Conservation (phyloP, 2,888 invertebrate genomes). For the Drosophila ustulata region DNA sequence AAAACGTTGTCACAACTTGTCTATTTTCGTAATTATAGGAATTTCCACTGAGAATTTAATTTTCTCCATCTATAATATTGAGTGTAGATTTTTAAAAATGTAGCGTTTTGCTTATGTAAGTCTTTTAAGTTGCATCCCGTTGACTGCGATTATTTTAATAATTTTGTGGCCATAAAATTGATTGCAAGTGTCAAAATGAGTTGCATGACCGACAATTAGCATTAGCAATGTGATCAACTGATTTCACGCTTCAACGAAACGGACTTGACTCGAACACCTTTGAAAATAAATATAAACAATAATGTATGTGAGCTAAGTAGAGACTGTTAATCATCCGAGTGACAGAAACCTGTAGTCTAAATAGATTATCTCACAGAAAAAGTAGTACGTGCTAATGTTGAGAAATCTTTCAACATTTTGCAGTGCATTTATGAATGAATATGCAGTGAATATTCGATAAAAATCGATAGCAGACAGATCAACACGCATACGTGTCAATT, state of each 20-base stretch:
- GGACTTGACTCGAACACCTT: constrained; percentile 16
- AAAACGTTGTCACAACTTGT: neutral
- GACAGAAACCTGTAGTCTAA: constrained; percentile 1
- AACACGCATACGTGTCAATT: constrained; percentile 34
- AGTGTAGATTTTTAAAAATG: neutral
- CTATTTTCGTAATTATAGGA: constrained; percentile 1
- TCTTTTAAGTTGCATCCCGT: neutral
- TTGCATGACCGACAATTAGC: constrained; percentile 36
- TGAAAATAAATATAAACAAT: neutral
- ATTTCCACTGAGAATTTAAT: constrained; percentile 1
- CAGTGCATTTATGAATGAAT: constrained; percentile 34
- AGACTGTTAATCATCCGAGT: neutral
- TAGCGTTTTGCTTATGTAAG: constrained; percentile 7
- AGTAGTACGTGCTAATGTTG: constrained; percentile 29
- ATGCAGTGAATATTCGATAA: constrained; percentile 36
- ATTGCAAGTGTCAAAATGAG: constrained; percentile 32
- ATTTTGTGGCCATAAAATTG: constrained; percentile 28
- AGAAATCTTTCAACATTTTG: neutral
- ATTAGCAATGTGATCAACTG: constrained; percentile 33
- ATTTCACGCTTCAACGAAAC: constrained; percentile 32
- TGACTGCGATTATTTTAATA: constrained; percentile 15
- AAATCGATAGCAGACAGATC: constrained; percentile 22
- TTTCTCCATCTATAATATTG: constrained; percentile 1
- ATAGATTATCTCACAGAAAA: neutral
- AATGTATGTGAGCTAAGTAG: neutral